A percentile compares a stretch with the other conserved stretches of the same genome.
Conservation (phyloP, 2,888 invertebrate genomes). For the Trissolcus japonicus region DNA sequence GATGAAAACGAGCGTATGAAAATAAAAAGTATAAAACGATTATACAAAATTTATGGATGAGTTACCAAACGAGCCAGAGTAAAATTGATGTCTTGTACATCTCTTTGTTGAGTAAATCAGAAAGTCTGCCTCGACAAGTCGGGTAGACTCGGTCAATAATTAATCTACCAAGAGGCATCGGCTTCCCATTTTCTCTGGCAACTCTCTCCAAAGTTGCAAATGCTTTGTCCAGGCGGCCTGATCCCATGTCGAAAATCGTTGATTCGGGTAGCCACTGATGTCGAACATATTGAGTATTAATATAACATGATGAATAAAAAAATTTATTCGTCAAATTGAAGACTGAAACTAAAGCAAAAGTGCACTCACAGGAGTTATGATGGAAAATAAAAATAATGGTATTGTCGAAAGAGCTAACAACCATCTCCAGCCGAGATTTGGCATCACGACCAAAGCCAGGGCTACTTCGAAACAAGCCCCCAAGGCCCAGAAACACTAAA, state of each 20-base stretch:
- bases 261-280: slow-evolving; percentile 95
- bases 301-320: too few relatives aligned
- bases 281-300: not conserved
- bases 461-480: slow-evolving; percentile 96
- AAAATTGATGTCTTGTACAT: slow-evolving; percentile 89
- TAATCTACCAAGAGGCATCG: slow-evolving; percentile 90
- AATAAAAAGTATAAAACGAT: not conserved
- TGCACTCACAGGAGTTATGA: slow-evolving; percentile 85
- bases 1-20: not conserved
- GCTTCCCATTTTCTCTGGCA: slow-evolving; percentile 91
- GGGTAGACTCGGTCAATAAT: slow-evolving; percentile 84
- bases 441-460: slow-evolving; percentile 93
- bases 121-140: slow-evolving; percentile 81
- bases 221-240: slow-evolving; percentile 91
- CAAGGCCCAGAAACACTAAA: slow-evolving; percentile 95
- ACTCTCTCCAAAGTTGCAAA: slow-evolving; percentile 89
- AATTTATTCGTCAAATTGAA: too few relatives aligned
- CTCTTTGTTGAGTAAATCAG: slow-evolving; percentile 87
- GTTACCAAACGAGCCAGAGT: slow-evolving; percentile 94
- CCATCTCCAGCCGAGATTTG: slow-evolving; percentile 93
- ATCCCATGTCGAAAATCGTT: slow-evolving; percentile 90
- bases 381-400: slow-evolving; percentile 89
- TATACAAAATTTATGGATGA: too few relatives aligned
- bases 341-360: not conserved
- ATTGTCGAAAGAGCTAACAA: slow-evolving; percentile 93